phyloP scores from a whole-genome alignment of 53 echinoderm and acorn worm genomes.

The Astropecten irregularis region DNA sequence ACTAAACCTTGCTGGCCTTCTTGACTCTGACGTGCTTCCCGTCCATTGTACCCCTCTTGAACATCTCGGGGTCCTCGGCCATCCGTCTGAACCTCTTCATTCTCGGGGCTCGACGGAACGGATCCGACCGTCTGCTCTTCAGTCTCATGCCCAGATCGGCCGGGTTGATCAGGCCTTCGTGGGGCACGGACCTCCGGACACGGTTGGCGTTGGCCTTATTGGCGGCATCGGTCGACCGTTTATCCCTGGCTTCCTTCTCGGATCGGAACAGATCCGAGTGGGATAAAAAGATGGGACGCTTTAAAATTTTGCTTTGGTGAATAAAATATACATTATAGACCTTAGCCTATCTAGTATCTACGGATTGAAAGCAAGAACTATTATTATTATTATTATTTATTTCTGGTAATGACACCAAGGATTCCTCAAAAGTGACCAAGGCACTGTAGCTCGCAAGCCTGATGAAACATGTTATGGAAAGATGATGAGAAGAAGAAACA shows the following conservation, averaged over 20 bases:
- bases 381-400: too few relatives aligned
- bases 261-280: too few relatives aligned
- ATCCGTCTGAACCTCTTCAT: conserved; percentile 36
- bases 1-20: conserved; percentile 18
- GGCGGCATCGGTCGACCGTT: background rate
- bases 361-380: too few relatives aligned
- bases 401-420: too few relatives aligned
- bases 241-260: conserved; percentile 10
- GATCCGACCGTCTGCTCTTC: conserved; percentile 23
- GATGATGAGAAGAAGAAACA: too few relatives aligned
- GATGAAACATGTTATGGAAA: too few relatives aligned
- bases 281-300: too few relatives aligned
- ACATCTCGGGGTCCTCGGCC: conserved; percentile 52
- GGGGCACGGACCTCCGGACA: background rate
- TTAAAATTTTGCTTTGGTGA: too few relatives aligned
- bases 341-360: too few relatives aligned
- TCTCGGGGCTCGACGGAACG: conserved; percentile 21
- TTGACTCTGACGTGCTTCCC: conserved; percentile 40
- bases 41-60: conserved; percentile 32
- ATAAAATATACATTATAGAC: too few relatives aligned
- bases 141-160: conserved; percentile 22
- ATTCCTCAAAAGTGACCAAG: too few relatives aligned
- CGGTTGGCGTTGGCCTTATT: background rate
- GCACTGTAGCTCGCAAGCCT: too few relatives aligned
- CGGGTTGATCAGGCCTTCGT: conserved; percentile 23